phyloP scores from a whole-genome alignment of 2,797 vertebrate species.

The Malurus leucopterus region DNA sequence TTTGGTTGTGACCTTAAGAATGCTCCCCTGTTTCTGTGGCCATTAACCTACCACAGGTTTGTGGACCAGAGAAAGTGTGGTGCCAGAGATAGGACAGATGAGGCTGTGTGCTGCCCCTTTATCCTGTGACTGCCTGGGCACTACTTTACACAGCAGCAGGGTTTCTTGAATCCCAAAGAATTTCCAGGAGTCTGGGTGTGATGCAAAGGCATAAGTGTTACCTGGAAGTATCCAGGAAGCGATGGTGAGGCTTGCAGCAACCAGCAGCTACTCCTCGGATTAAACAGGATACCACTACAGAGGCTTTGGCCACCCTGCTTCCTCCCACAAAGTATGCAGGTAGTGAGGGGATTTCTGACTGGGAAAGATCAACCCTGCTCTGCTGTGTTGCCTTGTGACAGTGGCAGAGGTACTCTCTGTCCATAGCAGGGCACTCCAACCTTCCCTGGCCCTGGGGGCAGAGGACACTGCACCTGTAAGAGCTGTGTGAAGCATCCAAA shows the following conservation, averaged over 20 bases:
- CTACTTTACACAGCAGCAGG: not conserved
- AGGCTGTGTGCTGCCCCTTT: not conserved
- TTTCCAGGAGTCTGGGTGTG: not conserved
- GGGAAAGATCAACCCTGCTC: not conserved
- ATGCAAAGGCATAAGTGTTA: accelerated
- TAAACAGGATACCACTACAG: not conserved
- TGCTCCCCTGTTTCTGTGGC: not conserved
- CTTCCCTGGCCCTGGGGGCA: not conserved
- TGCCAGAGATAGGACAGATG: not conserved
- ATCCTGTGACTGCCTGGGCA: not conserved
- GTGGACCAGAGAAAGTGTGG: not conserved
- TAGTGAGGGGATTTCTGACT: not conserved
- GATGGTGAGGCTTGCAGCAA: not conserved
- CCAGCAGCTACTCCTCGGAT: not conserved
- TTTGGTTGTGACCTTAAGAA: not conserved
- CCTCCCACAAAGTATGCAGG: not conserved
- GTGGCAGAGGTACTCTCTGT: not conserved
- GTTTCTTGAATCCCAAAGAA: not conserved
- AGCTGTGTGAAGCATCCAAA: not conserved
- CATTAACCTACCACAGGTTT: not conserved
- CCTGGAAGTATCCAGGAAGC: not conserved
- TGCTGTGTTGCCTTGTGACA: not conserved
- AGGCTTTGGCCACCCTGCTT: not conserved
- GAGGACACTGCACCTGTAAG: not conserved
- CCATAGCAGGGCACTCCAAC: accelerated